phyloP scores from a whole-genome alignment of 2,113 vertebrate genomes.

The Noctilio leporinus region DNA sequence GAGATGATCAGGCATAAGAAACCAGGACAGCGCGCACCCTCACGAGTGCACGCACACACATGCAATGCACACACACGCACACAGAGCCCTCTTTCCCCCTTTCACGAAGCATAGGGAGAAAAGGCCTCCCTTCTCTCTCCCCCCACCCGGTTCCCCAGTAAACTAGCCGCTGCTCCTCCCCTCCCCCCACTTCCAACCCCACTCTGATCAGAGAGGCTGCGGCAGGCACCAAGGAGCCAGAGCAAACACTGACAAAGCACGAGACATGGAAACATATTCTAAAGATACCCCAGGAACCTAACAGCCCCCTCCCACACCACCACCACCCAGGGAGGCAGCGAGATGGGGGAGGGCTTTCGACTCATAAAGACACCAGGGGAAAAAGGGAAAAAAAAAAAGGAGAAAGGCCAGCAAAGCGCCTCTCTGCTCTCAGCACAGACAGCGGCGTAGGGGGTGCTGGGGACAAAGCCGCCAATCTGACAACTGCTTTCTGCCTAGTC shows the following conservation, averaged over 20 bases:
- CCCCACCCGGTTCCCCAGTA: not conserved
- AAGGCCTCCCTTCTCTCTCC: constrained; percentile 52
- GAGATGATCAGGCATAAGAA: constrained; percentile 92
- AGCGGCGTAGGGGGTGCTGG: constrained; percentile 2
- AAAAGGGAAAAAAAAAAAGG: not conserved
- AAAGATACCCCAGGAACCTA: constrained; percentile 36
- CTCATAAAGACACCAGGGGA: constrained; percentile 5
- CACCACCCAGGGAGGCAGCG: constrained; percentile 19
- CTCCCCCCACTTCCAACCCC: constrained; percentile 16
- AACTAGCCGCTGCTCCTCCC: not conserved
- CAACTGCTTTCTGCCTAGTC: constrained; percentile 50
- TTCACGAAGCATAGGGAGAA: constrained; percentile 33
- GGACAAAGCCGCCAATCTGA: constrained; percentile 54
- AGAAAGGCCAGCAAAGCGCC: constrained; percentile 42
- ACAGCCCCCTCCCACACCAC: constrained; percentile 50
- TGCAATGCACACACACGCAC: not conserved
- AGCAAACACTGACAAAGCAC: constrained; percentile 52
- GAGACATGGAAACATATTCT: constrained; percentile 32
- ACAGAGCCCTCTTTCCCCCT: not conserved
- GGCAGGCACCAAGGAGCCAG: constrained; percentile 39
- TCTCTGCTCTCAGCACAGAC: constrained; percentile 39
- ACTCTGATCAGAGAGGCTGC: constrained; percentile 59
- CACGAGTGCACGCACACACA: not conserved
- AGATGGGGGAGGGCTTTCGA: constrained; percentile 10
- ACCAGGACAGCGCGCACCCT: constrained; percentile 70